Conservation (phyloP, 2,888 invertebrate species). For the Euproctis similis region DNA sequence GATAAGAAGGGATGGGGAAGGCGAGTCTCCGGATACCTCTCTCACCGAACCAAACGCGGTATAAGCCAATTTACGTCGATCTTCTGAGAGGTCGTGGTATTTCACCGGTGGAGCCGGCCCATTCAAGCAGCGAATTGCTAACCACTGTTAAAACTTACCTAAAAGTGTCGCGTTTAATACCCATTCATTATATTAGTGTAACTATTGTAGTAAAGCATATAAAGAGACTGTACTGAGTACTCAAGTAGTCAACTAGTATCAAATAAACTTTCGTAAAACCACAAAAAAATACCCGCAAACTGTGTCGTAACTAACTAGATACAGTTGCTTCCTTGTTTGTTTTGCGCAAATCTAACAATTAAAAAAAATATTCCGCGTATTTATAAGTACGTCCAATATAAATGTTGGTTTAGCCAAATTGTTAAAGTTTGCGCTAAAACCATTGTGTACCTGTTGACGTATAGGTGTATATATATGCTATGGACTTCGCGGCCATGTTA, state of each 20-base stretch:
- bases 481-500: constrained; percentile 15
- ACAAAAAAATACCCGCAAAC: constrained; percentile 1
- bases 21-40: no score
- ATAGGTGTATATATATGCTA: constrained; percentile 6
- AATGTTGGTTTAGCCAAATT: constrained; percentile 15
- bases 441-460: constrained; percentile 3
- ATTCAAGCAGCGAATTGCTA: no score
- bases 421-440: constrained; percentile 19
- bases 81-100: no score
- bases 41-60: no score
- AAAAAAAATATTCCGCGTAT: constrained; percentile 2
- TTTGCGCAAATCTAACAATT: constrained; percentile 1
- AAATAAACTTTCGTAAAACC: neutral
- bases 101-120: no score
- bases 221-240: neutral
- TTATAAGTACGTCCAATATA: constrained; percentile 6
- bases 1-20: no score
- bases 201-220: neutral
- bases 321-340: constrained; percentile 3
- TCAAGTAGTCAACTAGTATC: neutral
- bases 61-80: no score
- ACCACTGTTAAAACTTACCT: no score
- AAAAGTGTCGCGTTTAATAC: no score
- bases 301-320: constrained; percentile 1
- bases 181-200: no score